Evolutionary conservation across 2,113 vertebrate species (phyloP).

Genomic region (Fukomys damarensis): DNA sequence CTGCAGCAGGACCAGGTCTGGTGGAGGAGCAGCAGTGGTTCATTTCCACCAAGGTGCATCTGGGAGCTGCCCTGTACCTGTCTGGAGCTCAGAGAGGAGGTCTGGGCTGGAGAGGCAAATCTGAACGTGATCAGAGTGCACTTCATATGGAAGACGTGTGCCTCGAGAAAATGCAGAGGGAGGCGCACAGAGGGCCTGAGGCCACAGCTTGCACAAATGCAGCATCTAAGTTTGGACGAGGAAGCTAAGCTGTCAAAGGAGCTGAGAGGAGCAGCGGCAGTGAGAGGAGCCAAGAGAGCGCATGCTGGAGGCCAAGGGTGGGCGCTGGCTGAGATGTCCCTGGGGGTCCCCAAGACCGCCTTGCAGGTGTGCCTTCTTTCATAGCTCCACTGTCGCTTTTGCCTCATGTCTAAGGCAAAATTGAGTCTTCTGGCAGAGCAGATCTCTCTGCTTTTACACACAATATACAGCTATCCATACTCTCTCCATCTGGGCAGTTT

Average conservation of each 20-base stretch:
- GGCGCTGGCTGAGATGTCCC: not conserved
- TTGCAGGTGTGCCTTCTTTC: not conserved
- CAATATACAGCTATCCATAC: not conserved
- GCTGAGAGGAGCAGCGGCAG: not conserved
- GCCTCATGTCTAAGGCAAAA: not conserved
- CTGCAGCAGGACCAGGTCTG: not conserved
- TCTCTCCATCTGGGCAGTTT: not conserved
- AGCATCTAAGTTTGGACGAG: not conserved
- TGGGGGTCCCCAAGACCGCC: not conserved
- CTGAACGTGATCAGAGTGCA: not conserved
- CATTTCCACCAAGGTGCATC: not conserved
- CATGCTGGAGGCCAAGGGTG: not conserved
- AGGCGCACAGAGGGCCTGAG: not conserved
- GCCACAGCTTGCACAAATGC: not conserved
- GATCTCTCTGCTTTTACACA: not conserved
- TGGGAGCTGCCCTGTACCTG: rapidly evolving
- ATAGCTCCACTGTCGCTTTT: not conserved
- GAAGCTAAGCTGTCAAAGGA: not conserved
- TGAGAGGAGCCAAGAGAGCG: not conserved
- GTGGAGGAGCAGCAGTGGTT: not conserved
- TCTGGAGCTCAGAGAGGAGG: not conserved
- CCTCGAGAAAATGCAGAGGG: rapidly evolving
- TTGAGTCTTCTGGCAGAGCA: not conserved
- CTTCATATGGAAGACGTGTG: not conserved
- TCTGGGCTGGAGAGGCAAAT: not conserved